Conservation (phyloP, 1,140 invertebrate species). For the Ceratosolen fusciceps region DNA sequence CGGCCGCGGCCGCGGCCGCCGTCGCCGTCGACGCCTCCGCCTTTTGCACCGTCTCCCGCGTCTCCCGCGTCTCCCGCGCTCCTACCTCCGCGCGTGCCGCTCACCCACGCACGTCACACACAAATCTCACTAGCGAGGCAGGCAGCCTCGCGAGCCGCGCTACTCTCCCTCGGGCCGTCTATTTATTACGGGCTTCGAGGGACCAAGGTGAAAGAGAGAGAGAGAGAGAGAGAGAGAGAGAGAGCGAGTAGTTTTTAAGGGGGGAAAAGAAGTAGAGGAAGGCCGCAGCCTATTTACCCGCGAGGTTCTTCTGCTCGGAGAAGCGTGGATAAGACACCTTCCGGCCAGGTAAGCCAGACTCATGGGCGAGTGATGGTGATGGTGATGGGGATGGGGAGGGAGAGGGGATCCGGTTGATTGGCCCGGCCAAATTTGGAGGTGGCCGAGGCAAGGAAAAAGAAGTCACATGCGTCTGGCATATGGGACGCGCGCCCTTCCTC, state of each 20-base stretch:
- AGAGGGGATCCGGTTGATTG: slow-evolving; percentile 6
- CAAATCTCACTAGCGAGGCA: slow-evolving; percentile 17
- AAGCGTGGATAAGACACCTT: neutral
- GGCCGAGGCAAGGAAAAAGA: slow-evolving; percentile 18
- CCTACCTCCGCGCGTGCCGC: slow-evolving; percentile 19
- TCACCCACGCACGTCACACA: slow-evolving; percentile 23
- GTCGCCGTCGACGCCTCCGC: too few relatives aligned
- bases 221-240: neutral
- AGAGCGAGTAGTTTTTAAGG: too few relatives aligned
- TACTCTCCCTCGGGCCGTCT: neutral
- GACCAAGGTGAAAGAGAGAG: neutral
- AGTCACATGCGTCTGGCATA: neutral
- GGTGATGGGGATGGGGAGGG: too few relatives aligned
- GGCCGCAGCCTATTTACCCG: too few relatives aligned
- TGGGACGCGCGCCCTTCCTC: neutral
- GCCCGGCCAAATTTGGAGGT: slow-evolving; percentile 36
- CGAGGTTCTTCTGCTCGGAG: neutral
- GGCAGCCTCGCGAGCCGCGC: neutral
- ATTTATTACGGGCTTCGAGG: neutral
- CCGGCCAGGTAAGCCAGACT: too few relatives aligned
- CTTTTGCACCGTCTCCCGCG: neutral
- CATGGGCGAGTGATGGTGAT: too few relatives aligned
- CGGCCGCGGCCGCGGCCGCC: too few relatives aligned
- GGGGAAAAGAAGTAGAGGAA: too few relatives aligned
- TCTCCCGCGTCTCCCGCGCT: neutral